phyloP scores from a whole-genome alignment of 2,888 invertebrate species.

The Aphodius sticticus region DNA sequence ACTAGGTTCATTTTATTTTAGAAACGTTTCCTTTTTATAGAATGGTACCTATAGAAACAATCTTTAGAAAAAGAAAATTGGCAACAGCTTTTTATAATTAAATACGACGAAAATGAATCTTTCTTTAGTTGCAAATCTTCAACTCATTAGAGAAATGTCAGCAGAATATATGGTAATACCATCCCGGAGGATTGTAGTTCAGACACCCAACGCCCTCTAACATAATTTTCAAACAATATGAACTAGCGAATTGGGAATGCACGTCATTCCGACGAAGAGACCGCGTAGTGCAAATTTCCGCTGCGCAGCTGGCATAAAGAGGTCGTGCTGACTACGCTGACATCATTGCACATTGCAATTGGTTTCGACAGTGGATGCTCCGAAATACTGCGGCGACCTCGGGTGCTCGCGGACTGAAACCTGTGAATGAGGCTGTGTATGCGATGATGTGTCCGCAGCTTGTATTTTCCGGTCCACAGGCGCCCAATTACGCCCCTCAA shows the following conservation, averaged over 20 bases:
- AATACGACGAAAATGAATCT: no score
- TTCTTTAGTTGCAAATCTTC: no score
- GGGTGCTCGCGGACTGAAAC: neutral
- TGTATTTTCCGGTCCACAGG: conserved; percentile 41
- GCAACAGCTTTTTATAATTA: no score
- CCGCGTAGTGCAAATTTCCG: neutral
- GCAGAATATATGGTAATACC: no score
- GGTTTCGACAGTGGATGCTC: neutral
- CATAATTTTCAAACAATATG: neutral
- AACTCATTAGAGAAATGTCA: no score
- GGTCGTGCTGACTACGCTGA: neutral
- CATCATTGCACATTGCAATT: neutral
- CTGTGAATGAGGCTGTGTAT: neutral
- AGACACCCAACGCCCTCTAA: neutral
- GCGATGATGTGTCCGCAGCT: conserved; percentile 29
- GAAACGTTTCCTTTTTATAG: no score
- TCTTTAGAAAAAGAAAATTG: no score
- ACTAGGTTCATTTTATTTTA: no score
- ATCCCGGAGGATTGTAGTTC: neutral
- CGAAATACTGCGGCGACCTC: neutral
- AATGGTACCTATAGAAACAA: no score
- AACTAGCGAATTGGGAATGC: neutral
- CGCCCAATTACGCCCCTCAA: conserved; percentile 39
- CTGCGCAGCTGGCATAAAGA: neutral
- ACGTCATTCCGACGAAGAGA: neutral